phyloP scores from a whole-genome alignment of 2,888 invertebrate species.

The Thumatha senex region DNA sequence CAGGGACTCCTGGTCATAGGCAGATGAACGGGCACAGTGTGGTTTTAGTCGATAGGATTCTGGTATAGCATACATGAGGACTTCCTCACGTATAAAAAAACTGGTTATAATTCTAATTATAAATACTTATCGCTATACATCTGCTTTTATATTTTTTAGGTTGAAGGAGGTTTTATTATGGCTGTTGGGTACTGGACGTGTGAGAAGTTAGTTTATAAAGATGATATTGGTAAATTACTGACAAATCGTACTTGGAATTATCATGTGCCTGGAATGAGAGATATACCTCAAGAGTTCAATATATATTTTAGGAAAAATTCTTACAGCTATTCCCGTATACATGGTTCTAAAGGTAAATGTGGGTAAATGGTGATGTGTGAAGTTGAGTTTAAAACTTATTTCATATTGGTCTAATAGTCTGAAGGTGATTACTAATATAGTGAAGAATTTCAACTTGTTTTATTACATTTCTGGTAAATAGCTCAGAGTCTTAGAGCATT shows the following conservation, averaged over 20 bases:
- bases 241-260: conserved; percentile 92
- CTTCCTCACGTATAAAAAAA: no score
- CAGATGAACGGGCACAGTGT: no score
- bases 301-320: conserved; percentile 86
- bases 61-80: no score
- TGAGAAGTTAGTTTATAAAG: conserved; percentile 86
- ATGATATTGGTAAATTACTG: conserved; percentile 85
- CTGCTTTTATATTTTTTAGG: conserved; percentile 3
- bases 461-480: no score
- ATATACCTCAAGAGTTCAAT: conserved; percentile 89
- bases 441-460: no score
- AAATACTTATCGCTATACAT: no score
- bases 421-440: no score
- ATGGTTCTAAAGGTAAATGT: conserved; percentile 88
- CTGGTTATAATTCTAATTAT: no score
- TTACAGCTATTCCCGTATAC: conserved; percentile 83
- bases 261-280: conserved; percentile 87
- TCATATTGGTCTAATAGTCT: neutral
- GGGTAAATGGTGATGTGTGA: conserved; percentile 58
- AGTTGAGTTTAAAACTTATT: no score
- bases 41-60: no score
- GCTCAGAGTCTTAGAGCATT: no score
- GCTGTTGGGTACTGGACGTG: conserved; percentile 89
- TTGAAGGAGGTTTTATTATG: conserved; percentile 91
- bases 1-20: no score